Percentiles rank a stretch among this genome's conserved stretches.
phyloP scores from a whole-genome alignment of 2,888 invertebrate species.

The Tryphoninae sp. region DNA sequence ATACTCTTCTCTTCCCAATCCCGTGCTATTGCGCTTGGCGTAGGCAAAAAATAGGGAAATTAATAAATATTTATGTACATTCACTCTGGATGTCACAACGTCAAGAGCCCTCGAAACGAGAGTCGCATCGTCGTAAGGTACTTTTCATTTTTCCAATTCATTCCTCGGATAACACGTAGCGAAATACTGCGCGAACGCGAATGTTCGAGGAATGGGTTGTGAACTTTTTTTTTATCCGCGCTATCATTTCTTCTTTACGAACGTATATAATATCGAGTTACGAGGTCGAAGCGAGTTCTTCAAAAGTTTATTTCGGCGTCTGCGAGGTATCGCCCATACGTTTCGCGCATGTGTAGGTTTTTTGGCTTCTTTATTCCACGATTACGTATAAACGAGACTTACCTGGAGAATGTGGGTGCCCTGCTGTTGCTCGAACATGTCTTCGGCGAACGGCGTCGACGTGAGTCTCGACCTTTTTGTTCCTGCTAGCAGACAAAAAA shows the following conservation, averaged over 20 bases:
- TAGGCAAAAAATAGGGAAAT: too few species aligned
- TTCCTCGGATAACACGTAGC: slow-evolving; percentile 3
- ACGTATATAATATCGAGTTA: not conserved
- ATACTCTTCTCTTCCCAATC: too few species aligned
- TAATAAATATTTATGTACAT: too few species aligned
- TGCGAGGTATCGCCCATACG: slow-evolving; percentile 5
- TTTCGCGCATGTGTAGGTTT: not conserved
- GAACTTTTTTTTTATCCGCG: slow-evolving; percentile 6
- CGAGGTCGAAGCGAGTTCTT: not conserved
- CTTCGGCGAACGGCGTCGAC: slow-evolving; percentile 90
- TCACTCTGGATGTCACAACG: too few species aligned
- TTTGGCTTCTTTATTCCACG: not conserved
- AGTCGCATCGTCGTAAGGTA: slow-evolving; percentile 21
- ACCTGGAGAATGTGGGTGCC: slow-evolving; percentile 99
- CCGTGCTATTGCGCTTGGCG: too few species aligned
- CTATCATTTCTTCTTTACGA: not conserved
- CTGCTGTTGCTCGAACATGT: slow-evolving; percentile 97
- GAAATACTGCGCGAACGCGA: not conserved
- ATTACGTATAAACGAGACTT: slow-evolving; percentile 67
- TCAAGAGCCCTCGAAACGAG: slow-evolving; percentile 42
- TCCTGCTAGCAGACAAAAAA: slow-evolving; percentile 85
- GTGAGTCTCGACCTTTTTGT: slow-evolving; percentile 88
- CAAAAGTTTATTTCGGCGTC: slow-evolving; percentile 5
- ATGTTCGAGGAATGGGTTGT: slow-evolving; percentile 13
- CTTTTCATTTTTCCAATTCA: slow-evolving; percentile 37